Conservation (phyloP, 2,888 invertebrate genomes). For the Hemistola chrysoprasaria region DNA sequence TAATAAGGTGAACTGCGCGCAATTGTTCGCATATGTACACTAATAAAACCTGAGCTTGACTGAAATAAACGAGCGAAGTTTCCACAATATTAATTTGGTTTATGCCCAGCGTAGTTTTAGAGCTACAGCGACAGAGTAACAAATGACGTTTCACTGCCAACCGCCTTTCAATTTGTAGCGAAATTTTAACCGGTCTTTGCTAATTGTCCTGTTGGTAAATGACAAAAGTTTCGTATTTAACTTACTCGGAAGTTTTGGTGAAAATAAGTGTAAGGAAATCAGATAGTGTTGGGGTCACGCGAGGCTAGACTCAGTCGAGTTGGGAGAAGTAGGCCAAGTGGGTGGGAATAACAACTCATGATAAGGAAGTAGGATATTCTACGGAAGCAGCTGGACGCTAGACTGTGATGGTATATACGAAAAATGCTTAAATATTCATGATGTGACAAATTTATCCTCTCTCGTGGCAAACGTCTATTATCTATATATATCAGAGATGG, state of each 20-base stretch:
- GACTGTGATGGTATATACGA: constrained; percentile 53
- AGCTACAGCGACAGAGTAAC: constrained; percentile 19
- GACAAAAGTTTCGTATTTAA: constrained; percentile 53
- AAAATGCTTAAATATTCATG: constrained; percentile 42
- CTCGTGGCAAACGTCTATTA: no score
- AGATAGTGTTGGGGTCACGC: constrained; percentile 60
- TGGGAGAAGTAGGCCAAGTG: constrained; percentile 19
- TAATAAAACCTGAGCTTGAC: constrained; percentile 12
- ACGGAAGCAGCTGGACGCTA: constrained; percentile 54
- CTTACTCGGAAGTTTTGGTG: constrained; percentile 46
- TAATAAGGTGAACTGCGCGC: constrained; percentile 13
- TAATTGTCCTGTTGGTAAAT: constrained; percentile 59
- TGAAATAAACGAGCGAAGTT: constrained; percentile 25
- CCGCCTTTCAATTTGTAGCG: constrained; percentile 27
- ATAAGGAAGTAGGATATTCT: constrained; percentile 66
- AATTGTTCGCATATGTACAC: constrained; percentile 12
- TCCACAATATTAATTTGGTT: constrained; percentile 20
- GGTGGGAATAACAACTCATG: constrained; percentile 39
- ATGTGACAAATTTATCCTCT: constrained; percentile 36
- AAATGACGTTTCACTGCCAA: constrained; percentile 25
- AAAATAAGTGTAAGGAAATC: constrained; percentile 53
- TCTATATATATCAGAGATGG: no score
- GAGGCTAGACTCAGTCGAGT: constrained; percentile 37
- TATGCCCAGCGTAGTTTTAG: constrained; percentile 8
- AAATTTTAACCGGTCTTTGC: constrained; percentile 32